Evolutionary conservation across 2,888 invertebrate genomes (phyloP).

Genomic region (Nomada ferruginata): DNA sequence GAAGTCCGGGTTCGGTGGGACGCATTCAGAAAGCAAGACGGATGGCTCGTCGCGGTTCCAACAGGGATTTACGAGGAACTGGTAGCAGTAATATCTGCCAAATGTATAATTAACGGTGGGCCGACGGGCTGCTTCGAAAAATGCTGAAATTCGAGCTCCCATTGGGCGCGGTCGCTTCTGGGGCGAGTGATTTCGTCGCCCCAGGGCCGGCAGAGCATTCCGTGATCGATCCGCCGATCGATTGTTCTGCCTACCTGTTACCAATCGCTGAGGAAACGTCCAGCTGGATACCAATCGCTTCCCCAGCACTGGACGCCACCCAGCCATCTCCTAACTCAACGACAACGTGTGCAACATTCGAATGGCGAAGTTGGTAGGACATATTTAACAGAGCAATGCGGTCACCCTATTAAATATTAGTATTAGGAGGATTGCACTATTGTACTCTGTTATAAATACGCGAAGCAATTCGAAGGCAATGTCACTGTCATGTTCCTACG

Average conservation of each 20-base stretch:
- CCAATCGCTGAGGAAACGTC: conserved; percentile 10
- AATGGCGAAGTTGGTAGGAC: no score
- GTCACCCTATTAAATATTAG: neutral
- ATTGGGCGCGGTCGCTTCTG: conserved; percentile 73
- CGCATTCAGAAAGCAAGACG: neutral
- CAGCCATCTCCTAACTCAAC: neutral
- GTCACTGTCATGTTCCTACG: no score
- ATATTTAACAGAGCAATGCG: no score
- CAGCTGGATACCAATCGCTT: neutral
- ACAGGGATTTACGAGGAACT: conserved; percentile 54
- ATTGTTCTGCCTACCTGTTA: conserved; percentile 45
- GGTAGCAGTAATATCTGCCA: conserved; percentile 58
- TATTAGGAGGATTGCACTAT: neutral
- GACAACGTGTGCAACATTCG: no score
- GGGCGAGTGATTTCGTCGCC: conserved; percentile 63
- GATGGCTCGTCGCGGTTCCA: conserved; percentile 9
- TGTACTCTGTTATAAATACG: no score
- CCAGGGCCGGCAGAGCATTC: conserved; percentile 51
- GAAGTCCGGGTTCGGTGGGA: neutral
- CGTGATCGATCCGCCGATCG: conserved; percentile 57
- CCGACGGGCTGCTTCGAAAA: conserved; percentile 59
- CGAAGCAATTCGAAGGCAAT: no score
- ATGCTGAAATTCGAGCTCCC: conserved; percentile 71
- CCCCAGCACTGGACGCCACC: neutral
- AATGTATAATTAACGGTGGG: conserved; percentile 66